A percentile compares a stretch with the other conserved stretches of the same genome.
Evolutionary conservation across 2,888 invertebrate genomes (phyloP).

Genomic region (Eledona agricola): DNA sequence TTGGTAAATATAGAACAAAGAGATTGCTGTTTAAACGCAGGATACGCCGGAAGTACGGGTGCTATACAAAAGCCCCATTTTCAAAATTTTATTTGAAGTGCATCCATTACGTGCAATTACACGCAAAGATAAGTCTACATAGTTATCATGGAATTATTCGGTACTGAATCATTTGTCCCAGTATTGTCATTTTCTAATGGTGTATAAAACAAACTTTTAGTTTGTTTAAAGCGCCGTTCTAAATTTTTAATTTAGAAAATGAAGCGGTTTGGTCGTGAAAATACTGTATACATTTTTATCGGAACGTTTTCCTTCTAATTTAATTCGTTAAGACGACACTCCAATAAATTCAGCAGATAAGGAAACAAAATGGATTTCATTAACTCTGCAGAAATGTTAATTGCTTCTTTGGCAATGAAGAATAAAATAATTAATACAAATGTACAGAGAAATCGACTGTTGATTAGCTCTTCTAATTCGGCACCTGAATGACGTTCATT

Average conservation of each 20-base stretch:
- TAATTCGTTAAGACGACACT: conserved; percentile 17
- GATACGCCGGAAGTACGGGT: conserved; percentile 4
- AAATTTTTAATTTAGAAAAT: no score
- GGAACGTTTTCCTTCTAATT: conserved; percentile 5
- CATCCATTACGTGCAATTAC: no score
- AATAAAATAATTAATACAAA: conserved; percentile 28
- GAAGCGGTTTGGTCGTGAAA: no score
- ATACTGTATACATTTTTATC: no score
- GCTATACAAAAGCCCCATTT: neutral
- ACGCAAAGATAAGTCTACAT: no score
- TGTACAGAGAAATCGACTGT: conserved; percentile 19
- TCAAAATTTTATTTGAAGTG: conserved; percentile 10
- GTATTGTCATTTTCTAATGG: no score
- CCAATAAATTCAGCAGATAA: conserved; percentile 23
- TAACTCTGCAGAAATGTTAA: conserved; percentile 26
- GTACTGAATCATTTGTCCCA: no score
- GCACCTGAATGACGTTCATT: conserved; percentile 34
- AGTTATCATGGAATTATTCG: no score
- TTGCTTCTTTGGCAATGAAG: conserved; percentile 16
- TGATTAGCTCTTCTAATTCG: conserved; percentile 30
- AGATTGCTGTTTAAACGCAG: conserved; percentile 1
- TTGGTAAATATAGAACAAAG: conserved; percentile 13
- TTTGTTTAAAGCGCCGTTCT: no score
- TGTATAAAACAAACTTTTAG: no score
- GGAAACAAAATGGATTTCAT: conserved; percentile 23